Conservation (phyloP, 2,888 invertebrate genomes). For the Caenorhabditis sp. region DNA sequence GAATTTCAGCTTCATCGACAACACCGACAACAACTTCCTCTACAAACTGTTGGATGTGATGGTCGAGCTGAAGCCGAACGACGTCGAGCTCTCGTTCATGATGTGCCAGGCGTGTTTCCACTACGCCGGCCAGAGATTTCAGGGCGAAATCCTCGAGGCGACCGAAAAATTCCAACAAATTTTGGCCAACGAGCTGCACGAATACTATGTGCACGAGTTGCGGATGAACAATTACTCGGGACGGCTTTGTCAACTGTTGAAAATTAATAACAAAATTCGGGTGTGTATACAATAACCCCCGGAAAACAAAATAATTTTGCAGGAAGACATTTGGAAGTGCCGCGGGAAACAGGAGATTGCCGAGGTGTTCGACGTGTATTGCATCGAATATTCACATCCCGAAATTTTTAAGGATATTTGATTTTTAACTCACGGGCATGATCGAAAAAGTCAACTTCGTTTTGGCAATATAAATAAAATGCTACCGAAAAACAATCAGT, state of each 20-base stretch:
- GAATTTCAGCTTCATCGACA: slow-evolving; percentile 34
- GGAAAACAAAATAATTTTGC: too few relatives aligned
- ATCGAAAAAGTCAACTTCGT: not conserved
- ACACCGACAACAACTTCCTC: slow-evolving; percentile 37
- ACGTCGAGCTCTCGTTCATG: slow-evolving; percentile 30
- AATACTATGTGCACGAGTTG: slow-evolving; percentile 32
- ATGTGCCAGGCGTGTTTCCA: slow-evolving; percentile 42
- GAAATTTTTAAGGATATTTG: slow-evolving; percentile 42
- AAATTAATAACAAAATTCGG: slow-evolving; percentile 47
- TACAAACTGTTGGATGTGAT: slow-evolving; percentile 26
- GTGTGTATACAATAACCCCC: slow-evolving; percentile 15
- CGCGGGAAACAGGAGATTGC: slow-evolving; percentile 57
- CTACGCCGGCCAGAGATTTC: slow-evolving; percentile 33
- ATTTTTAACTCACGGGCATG: too few relatives aligned
- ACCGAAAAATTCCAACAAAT: slow-evolving; percentile 2
- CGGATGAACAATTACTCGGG: slow-evolving; percentile 37
- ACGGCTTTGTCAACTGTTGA: slow-evolving; percentile 14
- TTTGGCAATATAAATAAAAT: not conserved
- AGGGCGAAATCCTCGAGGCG: slow-evolving; percentile 16
- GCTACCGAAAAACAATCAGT: too few relatives aligned
- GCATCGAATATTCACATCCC: slow-evolving; percentile 54
- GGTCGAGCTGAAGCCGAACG: slow-evolving; percentile 31
- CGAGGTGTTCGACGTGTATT: slow-evolving; percentile 57
- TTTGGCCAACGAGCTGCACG: slow-evolving; percentile 28
- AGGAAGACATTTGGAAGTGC: slow-evolving; percentile 57